Evolutionary conservation across 37 sponge, comb jelly and placozoan genomes (phyloP).

Genomic region (Trichoplax adhaerens): DNA sequence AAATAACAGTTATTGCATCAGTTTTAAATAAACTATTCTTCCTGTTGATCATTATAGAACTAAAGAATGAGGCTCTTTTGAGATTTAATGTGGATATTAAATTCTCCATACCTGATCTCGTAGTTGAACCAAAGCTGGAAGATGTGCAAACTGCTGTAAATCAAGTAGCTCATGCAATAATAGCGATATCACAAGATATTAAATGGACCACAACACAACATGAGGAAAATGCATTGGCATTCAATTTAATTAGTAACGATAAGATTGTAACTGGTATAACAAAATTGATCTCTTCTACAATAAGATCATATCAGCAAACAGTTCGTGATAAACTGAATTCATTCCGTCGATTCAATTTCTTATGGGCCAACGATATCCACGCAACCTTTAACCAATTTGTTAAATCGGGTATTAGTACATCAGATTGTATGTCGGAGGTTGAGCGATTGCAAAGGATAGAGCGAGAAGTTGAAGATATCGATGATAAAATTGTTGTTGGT

Average conservation of each 20-base stretch:
- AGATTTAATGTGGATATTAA: slow-evolving; percentile 16
- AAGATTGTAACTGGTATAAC: no score
- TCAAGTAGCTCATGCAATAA: slow-evolving; percentile 12
- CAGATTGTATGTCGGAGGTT: slow-evolving; percentile 21
- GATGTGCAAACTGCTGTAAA: slow-evolving; percentile 16
- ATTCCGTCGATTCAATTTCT: slow-evolving; percentile 26
- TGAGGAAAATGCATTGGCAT: slow-evolving; percentile 13
- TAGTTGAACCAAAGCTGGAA: slow-evolving; percentile 23
- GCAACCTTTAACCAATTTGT: slow-evolving; percentile 40
- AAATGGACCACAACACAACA: slow-evolving; percentile 24
- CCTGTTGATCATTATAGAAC: neutral
- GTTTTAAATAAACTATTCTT: no score
- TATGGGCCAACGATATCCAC: slow-evolving; percentile 72
- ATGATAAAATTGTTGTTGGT: slow-evolving; percentile 19
- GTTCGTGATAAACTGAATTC: neutral
- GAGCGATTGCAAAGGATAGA: slow-evolving; percentile 27
- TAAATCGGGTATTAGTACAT: slow-evolving; percentile 9
- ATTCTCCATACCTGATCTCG: slow-evolving; percentile 25
- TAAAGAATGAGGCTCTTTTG: neutral
- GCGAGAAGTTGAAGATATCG: slow-evolving; percentile 27
- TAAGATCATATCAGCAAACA: neutral
- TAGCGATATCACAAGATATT: slow-evolving; percentile 10
- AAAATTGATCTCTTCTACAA: no score
- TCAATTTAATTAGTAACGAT: no score
- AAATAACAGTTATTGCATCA: no score